phyloP scores from a whole-genome alignment of 2,797 vertebrate genomes.

The Sciurus carolinensis region DNA sequence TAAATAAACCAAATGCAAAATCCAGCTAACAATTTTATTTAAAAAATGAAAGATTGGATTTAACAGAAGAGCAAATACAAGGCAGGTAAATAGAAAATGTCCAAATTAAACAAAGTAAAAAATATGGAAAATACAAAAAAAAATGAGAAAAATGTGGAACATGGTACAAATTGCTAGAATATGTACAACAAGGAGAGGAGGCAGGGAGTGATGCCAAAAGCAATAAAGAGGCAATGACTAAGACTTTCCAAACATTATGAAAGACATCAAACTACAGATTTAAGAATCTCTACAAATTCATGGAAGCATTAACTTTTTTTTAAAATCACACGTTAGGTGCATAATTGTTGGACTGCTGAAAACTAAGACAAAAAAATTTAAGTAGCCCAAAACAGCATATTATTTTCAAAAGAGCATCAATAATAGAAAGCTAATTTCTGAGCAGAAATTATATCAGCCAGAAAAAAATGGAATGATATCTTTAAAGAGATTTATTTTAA shows the following conservation, averaged over 20 bases:
- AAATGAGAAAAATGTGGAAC: neutral
- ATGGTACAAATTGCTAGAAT: neutral
- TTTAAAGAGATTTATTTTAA: neutral
- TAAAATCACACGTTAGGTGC: neutral
- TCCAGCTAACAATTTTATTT: neutral
- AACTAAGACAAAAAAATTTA: constrained; percentile 5
- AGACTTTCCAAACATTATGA: neutral
- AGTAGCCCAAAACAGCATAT: neutral
- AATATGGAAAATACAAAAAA: neutral
- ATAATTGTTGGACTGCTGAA: neutral
- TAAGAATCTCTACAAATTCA: neutral
- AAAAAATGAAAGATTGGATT: neutral
- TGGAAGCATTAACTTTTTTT: neutral
- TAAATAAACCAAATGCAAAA: neutral
- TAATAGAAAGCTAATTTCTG: neutral
- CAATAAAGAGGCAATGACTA: neutral
- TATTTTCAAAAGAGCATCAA: neutral
- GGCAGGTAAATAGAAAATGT: neutral
- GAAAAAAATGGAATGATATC: neutral
- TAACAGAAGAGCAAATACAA: neutral
- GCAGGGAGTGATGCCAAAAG: neutral
- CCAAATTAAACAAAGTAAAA: constrained; percentile 3
- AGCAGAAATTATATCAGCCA: neutral
- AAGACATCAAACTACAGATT: neutral
- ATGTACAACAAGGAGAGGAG: neutral